Conservation (phyloP, 1,140 invertebrate species). For the Pissodes strobi region DNA sequence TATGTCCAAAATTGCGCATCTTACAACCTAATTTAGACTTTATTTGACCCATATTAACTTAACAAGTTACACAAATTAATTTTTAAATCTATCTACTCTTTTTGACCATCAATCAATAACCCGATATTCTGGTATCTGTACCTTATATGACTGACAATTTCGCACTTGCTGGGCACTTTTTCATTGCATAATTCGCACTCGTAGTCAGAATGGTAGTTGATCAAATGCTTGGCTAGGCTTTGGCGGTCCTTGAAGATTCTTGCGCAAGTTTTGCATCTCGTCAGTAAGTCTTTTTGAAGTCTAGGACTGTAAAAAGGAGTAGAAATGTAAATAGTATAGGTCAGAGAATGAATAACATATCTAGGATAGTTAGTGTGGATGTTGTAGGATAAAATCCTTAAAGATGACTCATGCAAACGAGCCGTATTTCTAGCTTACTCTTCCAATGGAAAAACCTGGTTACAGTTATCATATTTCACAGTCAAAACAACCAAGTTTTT, state of each 20-base stretch:
- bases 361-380: neutral
- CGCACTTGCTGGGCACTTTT: constrained; percentile 60
- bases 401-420: too few species aligned
- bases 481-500: too few species aligned
- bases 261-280: constrained; percentile 61
- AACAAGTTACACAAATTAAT: neutral
- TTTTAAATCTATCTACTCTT: too few species aligned
- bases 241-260: constrained; percentile 64
- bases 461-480: neutral
- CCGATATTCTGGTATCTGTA: too few species aligned
- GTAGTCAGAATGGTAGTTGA: constrained; percentile 63
- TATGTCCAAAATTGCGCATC: too few species aligned
- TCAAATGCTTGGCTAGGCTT: constrained; percentile 61
- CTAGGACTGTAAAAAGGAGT: constrained; percentile 39
- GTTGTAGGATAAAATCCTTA: too few species aligned
- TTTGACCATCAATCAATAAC: too few species aligned
- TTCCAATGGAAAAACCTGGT: too few species aligned
- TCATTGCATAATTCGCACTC: constrained; percentile 63
- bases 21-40: too few species aligned
- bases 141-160: constrained; percentile 65
- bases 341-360: neutral
- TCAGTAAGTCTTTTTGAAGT: constrained; percentile 61
- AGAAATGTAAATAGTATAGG: neutral
- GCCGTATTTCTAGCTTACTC: too few species aligned
- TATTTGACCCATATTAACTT: neutral